Conservation (phyloP, 1,140 invertebrate species). For the Drosophila saltans region DNA sequence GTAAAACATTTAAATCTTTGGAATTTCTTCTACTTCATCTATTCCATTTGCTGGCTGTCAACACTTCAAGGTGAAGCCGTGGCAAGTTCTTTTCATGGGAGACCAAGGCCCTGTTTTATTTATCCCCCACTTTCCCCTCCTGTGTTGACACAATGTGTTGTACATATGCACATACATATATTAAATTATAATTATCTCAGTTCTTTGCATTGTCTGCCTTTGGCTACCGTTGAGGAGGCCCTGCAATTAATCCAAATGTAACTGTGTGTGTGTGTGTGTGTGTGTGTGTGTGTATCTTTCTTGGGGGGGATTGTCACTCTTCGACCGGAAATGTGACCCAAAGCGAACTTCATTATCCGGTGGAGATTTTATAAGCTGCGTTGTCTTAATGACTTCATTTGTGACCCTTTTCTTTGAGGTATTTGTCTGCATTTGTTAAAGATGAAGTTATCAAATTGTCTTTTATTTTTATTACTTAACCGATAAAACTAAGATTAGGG, state of each 20-base stretch:
- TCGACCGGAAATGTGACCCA: slow-evolving; percentile 15
- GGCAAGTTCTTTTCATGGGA: neutral
- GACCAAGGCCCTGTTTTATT: neutral
- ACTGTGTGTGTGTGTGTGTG: neutral
- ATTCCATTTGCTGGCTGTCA: slow-evolving; percentile 3
- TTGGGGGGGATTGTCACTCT: neutral
- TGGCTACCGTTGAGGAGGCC: slow-evolving; percentile 8
- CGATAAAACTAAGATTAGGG: neutral
- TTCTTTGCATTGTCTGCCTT: slow-evolving; percentile 6
- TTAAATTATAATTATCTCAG: slow-evolving; percentile 18
- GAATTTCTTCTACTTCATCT: neutral
- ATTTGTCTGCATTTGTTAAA: neutral
- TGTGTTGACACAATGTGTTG: slow-evolving; percentile 11
- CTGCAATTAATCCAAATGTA: slow-evolving; percentile 2
- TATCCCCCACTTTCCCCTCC: neutral
- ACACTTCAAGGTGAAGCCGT: slow-evolving; percentile 14
- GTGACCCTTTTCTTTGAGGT: neutral
- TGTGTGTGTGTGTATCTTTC: neutral
- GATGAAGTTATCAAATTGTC: slow-evolving; percentile 2
- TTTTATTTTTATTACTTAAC: neutral
- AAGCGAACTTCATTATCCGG: slow-evolving; percentile 12
- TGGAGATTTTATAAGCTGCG: slow-evolving; percentile 5
- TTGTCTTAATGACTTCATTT: slow-evolving; percentile 17
- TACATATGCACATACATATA: slow-evolving; percentile 2
- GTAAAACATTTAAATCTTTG: slow-evolving; percentile 4